These are phyloP conservation scores for Perithous albicinctus DNA, from an alignment of 2,888 invertebrate species.

Conservation along the genomic window DNA sequence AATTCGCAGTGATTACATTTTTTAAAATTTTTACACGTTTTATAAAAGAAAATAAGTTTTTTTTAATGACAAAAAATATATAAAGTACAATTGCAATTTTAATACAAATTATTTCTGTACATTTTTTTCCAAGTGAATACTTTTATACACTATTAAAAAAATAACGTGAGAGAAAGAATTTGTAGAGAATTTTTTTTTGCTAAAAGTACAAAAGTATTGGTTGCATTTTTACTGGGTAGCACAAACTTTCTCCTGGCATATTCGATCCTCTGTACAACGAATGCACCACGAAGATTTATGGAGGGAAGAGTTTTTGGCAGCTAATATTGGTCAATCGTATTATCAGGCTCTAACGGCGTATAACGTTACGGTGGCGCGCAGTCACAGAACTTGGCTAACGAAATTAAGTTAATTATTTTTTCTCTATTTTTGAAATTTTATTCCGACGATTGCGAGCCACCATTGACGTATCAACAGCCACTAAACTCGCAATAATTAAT, in stretches of 20 bases:
- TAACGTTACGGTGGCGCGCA: conserved; percentile 26
- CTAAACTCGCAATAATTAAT: conserved; percentile 49
- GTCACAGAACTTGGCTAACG: not conserved
- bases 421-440: not conserved
- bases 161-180: no score
- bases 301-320: conserved; percentile 37
- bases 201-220: no score
- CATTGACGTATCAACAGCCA: conserved; percentile 20
- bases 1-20: no score
- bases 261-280: conserved; percentile 70
- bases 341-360: conserved; percentile 46
- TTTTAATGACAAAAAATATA: no score
- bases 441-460: conserved; percentile 6
- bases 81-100: no score
- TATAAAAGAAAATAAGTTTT: no score
- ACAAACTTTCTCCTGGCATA: conserved; percentile 73
- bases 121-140: no score
- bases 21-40: no score
- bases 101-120: no score
- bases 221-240: no score
- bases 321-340: conserved; percentile 43
- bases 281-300: conserved; percentile 68
- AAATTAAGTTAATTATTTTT: not conserved
- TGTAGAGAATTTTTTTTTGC: no score
- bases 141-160: no score